Evolutionary conservation across 2,113 vertebrate genomes (phyloP).

Genomic region (Prionailurus viverrinus): DNA sequence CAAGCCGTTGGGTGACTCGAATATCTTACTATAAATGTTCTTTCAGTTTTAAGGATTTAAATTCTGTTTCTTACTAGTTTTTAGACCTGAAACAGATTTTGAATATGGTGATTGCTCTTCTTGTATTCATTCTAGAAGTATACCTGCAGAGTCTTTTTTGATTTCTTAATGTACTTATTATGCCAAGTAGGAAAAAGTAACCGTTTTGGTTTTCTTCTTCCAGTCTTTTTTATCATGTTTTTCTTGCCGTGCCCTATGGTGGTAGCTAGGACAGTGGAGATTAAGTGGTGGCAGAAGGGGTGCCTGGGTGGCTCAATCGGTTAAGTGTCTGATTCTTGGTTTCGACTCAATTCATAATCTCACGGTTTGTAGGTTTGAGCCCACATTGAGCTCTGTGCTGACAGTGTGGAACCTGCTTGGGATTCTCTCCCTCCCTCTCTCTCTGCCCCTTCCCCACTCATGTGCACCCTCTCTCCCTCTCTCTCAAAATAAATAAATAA

Average conservation of each 20-base stretch:
- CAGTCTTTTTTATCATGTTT: neutral
- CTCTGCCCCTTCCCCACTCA: too few relatives aligned
- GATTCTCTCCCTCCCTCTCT: too few relatives aligned
- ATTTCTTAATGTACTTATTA: neutral
- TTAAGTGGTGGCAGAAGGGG: neutral
- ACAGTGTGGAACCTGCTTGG: too few relatives aligned
- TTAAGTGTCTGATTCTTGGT: too few relatives aligned
- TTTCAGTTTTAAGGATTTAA: neutral
- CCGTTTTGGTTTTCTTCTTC: neutral
- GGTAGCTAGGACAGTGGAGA: neutral
- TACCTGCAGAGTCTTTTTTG: neutral
- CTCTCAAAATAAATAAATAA: too few relatives aligned
- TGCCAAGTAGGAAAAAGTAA: neutral
- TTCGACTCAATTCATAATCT: too few relatives aligned
- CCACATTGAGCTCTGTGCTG: too few relatives aligned
- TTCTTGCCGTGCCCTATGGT: neutral
- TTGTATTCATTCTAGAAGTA: neutral
- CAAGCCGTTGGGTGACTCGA: neutral
- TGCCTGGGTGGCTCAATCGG: too few relatives aligned
- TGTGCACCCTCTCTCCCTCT: too few relatives aligned
- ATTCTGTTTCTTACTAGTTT: neutral
- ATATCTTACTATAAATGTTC: neutral
- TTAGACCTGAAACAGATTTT: neutral
- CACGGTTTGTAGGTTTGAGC: too few relatives aligned
- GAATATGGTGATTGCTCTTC: neutral